These are phyloP conservation scores for Apodemus speciosus DNA, from an alignment of 2,113 vertebrate genomes.

Conservation along the genomic window DNA sequence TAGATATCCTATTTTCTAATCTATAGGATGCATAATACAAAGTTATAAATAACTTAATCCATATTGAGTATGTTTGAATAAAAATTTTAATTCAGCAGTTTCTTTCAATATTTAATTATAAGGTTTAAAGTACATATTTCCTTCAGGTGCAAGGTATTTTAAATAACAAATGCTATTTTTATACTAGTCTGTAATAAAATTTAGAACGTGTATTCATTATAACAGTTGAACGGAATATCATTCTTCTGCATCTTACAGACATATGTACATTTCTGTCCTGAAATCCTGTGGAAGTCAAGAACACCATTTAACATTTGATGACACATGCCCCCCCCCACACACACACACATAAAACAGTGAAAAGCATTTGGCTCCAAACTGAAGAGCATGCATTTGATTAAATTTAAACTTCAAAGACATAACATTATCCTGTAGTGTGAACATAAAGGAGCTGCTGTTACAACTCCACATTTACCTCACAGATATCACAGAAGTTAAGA, in stretches of 20 bases:
- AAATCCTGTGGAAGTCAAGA: background rate
- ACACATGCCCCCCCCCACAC: background rate
- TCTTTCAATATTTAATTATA: conserved; percentile 49
- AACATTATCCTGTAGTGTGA: conserved; percentile 49
- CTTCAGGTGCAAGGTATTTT: conserved; percentile 41
- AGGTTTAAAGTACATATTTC: conserved; percentile 20
- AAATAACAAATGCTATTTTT: conserved; percentile 59
- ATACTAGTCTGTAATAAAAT: background rate
- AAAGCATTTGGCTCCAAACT: conserved; percentile 41
- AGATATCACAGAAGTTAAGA: conserved; percentile 57
- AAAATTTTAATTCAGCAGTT: conserved; percentile 22
- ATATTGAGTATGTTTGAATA: conserved; percentile 27
- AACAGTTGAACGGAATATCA: conserved; percentile 9
- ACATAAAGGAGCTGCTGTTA: conserved; percentile 19
- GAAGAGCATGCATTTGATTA: conserved; percentile 53
- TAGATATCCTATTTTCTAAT: conserved; percentile 33
- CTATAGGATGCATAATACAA: background rate
- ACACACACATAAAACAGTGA: background rate
- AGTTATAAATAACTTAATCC: conserved; percentile 45
- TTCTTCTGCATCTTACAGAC: background rate
- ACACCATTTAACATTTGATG: conserved; percentile 22
- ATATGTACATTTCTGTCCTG: background rate
- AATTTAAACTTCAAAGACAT: conserved; percentile 51
- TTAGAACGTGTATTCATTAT: conserved; percentile 37
- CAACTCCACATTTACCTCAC: conserved; percentile 36